These are phyloP conservation scores for Psittacus erithacus DNA, from an alignment of 2,113 vertebrate species.

Conservation along the genomic window DNA sequence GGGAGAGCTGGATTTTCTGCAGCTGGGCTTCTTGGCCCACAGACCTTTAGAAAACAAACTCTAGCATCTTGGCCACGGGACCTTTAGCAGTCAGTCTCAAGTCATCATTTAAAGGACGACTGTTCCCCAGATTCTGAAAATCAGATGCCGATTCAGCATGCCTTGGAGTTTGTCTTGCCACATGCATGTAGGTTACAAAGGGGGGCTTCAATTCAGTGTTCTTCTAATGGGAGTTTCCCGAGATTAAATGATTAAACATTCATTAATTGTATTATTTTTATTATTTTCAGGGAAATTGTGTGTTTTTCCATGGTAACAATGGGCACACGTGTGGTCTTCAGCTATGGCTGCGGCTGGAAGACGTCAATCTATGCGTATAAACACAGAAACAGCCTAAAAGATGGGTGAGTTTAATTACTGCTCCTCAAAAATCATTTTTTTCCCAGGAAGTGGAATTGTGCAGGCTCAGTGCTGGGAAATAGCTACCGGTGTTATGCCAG, in stretches of 20 bases:
- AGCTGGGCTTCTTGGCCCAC: background rate
- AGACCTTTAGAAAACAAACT: background rate
- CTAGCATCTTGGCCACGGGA: background rate
- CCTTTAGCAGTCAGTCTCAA: background rate
- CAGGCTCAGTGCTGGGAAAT: background rate
- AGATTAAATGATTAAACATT: background rate
- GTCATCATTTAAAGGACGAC: background rate
- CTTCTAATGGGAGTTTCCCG: background rate
- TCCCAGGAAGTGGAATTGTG: background rate
- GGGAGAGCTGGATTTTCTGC: background rate
- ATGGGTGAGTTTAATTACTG: background rate
- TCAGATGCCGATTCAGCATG: background rate
- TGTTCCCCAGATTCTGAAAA: background rate
- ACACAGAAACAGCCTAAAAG: background rate
- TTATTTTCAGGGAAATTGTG: background rate
- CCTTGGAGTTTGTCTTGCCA: background rate
- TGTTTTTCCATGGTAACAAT: background rate
- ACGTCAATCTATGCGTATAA: background rate
- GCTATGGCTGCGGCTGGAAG: background rate
- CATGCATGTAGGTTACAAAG: background rate
- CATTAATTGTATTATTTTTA: fast-evolving
- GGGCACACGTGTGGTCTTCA: fast-evolving
- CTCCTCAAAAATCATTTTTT: background rate
- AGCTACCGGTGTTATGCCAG: background rate
- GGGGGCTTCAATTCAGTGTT: background rate